Base-by-base conservation (phyloP, 2,113 vertebrate species). In the Columba livia region DNA sequence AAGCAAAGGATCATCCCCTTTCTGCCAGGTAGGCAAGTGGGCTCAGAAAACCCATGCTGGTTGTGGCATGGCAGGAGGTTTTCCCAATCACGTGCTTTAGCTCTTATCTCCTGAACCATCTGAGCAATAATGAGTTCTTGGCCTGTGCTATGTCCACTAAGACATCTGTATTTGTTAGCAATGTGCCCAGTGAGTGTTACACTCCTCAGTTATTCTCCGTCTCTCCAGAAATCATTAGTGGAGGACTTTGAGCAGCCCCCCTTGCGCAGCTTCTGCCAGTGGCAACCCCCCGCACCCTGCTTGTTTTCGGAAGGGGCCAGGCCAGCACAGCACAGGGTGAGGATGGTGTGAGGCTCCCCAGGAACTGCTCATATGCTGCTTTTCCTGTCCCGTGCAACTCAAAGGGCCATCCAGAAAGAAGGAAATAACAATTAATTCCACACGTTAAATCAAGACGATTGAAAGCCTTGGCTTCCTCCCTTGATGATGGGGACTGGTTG, bases 1-100 rank as follows among this genome's bases (percentile, higher is more conserved):
- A 99, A 99, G 88, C 99, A 99, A 44, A 98, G 99, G 93, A 99
- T 99, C 93, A 99, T 99, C 80, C 99, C 99, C 16, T 99, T 99
- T 64, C 98, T 99, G 61, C 99, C 99, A 98, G 99, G 99, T 99
- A 95, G 89, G 97, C 64, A 10, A 32, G 62, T 10, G 57, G 44
- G 28, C 24, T 85, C 54, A 62, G 42, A n/a, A 26, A 60, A n/a
- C 9, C 20, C n/a, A 0, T 4, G 34, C 47, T n/a, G 56, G 3
- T 25, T 74, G 56, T 73, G 83, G 47, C 38, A 6, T 0, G 1
- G 42, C 31, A 40, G 47, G 47, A 75, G 51, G 12, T 11, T 69
- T 73, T 18, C 32, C 47, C 57, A 31, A 13, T 4, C 23, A 4
- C 3, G 1, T 11, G 50, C 57, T 70, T 88, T 17, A 80, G 34